phyloP scores from a whole-genome alignment of 35 echinoderm and acorn worm species.

The Amphiura filiformis region DNA sequence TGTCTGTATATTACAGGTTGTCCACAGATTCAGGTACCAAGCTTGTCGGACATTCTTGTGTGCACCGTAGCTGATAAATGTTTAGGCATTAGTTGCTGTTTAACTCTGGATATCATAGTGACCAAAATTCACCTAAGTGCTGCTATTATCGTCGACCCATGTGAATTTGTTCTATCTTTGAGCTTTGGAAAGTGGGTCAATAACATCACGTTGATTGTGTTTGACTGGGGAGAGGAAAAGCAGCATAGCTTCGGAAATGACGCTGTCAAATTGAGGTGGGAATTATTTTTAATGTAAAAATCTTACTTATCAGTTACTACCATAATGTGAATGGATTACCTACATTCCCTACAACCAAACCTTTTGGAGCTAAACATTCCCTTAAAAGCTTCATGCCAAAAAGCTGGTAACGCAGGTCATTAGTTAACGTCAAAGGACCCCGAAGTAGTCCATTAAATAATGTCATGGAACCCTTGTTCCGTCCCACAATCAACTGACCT shows the following conservation, averaged over 20 bases:
- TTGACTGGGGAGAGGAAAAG: slow-evolving; percentile 14
- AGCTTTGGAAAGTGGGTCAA: not conserved
- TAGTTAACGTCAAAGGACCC: not conserved
- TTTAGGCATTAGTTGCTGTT: not conserved
- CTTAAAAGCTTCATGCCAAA: not conserved
- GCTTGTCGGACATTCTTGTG: not conserved
- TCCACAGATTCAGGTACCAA: not conserved
- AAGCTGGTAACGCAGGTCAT: not conserved
- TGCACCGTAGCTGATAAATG: not conserved
- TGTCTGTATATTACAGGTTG: not conserved
- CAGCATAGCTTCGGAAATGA: not conserved
- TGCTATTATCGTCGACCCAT: slow-evolving; percentile 4
- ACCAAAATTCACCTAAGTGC: not conserved
- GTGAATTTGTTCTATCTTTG: slow-evolving; percentile 15
- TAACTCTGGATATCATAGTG: slow-evolving; percentile 12
- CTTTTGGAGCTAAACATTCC: not conserved
- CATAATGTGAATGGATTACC: not conserved
- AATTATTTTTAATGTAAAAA: not conserved
- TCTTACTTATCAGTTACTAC: not conserved
- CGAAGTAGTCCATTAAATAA: not conserved
- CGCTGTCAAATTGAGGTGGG: not conserved
- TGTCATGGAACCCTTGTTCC: no score
- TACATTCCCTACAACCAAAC: not conserved
- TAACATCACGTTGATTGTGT: not conserved
- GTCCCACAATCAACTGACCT: no score